phyloP scores from a whole-genome alignment of 2,113 vertebrate species.

The Globicephala melas region DNA sequence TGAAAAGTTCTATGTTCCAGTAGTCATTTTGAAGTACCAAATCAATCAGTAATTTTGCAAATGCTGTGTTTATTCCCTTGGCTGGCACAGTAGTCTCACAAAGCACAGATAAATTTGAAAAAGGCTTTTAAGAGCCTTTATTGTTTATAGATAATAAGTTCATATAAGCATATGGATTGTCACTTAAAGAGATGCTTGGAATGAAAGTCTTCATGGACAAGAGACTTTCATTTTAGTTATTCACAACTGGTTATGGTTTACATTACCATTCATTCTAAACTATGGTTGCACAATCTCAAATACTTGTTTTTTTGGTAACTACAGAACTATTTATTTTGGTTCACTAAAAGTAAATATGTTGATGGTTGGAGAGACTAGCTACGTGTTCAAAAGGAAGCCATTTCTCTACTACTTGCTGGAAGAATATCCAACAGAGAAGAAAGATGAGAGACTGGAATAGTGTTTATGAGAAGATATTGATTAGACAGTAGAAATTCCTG shows the following conservation, averaged over 20 bases:
- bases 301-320: neutral
- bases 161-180: neutral
- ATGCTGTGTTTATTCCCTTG: conserved; percentile 12
- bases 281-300: neutral
- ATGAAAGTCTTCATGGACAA: neutral
- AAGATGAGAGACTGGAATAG: neutral
- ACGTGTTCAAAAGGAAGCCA: neutral
- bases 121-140: neutral
- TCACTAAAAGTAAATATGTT: neutral
- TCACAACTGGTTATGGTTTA: neutral
- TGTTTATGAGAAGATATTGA: neutral
- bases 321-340: neutral
- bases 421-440: neutral
- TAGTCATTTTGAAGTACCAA: conserved; percentile 10
- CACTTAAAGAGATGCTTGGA: neutral
- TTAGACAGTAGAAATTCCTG: neutral
- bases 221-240: neutral
- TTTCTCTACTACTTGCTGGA: neutral
- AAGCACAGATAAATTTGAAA: neutral
- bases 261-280: conserved; percentile 5
- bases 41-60: neutral
- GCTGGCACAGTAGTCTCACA: neutral
- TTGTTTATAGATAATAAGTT: neutral
- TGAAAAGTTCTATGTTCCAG: neutral
- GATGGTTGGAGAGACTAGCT: neutral